Evolutionary conservation across 2,113 vertebrate genomes (phyloP), one percentile per base, ranked within the genome.

Genomic region (Reinhardtius hippoglossoides): DNA sequence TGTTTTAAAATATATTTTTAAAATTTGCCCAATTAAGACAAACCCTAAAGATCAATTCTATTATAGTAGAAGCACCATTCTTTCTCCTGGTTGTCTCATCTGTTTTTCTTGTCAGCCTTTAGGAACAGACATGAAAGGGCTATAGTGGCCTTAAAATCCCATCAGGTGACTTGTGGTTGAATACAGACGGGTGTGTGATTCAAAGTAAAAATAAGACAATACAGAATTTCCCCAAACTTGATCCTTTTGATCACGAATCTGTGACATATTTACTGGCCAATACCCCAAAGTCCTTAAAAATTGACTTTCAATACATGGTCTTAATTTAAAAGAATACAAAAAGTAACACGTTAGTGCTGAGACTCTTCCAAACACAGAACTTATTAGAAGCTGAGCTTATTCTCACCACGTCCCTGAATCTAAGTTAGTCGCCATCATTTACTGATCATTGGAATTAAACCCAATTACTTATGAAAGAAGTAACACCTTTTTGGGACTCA

Each of bases 11-110:
- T 42, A 42, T 26, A 15, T 48, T 60, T 67, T 82, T 67, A 26
- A 42, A 74, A 64, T 63, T 62, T 74, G 62, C 63, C 66, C 75
- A 77, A 67, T 67, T 70, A 9, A 44, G 67, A 86, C 83, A 40
- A 70, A 89, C 79, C 89, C 76, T 83, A 83, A 91, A 86, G 57
- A 31, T 50, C 12, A 46, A 24, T 60, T 81, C 16, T 42, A 0
- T 69, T 5, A 48, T 21, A 73, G 56, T 13, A 54, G 18, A 75
- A 37, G 35, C 12, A 16, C 21, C 20, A 13, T 54, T 58, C 9
- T 5, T n/a, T 72, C 72, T 37, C 26, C 14, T 55, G 52, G 1
- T 40, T 23, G 21, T 64, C 9, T 54, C 37, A 35, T 56, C 7
- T 57, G 2, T 3, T 76, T 67, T 44, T 50, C 18, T 54, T 9